phyloP scores from a whole-genome alignment of 2,797 vertebrate genomes.

The Chaunax sp. region DNA sequence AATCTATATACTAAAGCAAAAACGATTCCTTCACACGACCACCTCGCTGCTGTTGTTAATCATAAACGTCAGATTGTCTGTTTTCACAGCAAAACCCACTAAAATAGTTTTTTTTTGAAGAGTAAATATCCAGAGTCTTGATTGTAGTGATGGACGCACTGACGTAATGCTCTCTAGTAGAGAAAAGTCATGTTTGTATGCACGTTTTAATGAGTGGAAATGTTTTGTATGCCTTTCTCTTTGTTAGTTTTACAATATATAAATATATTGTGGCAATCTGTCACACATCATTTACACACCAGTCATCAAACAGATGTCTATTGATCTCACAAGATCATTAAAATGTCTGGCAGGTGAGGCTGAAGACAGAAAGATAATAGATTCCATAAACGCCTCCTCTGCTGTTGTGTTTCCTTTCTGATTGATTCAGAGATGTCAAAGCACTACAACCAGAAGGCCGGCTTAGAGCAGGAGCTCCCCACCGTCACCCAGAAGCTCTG shows the following conservation, averaged over 20 bases:
- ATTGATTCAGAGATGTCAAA: conserved; percentile 90
- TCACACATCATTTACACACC: conserved; percentile 10
- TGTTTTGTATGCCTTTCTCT: not conserved
- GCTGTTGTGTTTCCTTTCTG: conserved; percentile 14
- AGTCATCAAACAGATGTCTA: not conserved
- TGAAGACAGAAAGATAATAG: not conserved
- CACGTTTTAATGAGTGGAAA: conserved; percentile 17
- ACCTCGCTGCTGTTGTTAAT: conserved; percentile 3
- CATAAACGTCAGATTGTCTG: conserved; percentile 15
- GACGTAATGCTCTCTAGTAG: conserved; percentile 16
- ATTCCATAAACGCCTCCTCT: conserved; percentile 6
- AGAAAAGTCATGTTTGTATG: conserved; percentile 23
- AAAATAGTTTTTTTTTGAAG: conserved; percentile 1
- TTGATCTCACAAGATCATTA: not conserved
- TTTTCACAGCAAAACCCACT: conserved; percentile 5
- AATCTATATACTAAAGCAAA: not conserved
- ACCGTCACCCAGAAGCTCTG: conserved; percentile 94
- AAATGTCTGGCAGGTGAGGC: not conserved
- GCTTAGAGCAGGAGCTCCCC: conserved; percentile 92
- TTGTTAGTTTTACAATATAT: conserved; percentile 6
- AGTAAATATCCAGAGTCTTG: conserved; percentile 27
- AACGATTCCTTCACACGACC: not conserved
- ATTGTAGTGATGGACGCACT: conserved; percentile 7
- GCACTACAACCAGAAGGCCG: conserved; percentile 95
- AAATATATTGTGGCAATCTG: too few relatives aligned